Evolutionary conservation across 2,797 vertebrate genomes (phyloP).

Genomic region (Streptopelia turtur): DNA sequence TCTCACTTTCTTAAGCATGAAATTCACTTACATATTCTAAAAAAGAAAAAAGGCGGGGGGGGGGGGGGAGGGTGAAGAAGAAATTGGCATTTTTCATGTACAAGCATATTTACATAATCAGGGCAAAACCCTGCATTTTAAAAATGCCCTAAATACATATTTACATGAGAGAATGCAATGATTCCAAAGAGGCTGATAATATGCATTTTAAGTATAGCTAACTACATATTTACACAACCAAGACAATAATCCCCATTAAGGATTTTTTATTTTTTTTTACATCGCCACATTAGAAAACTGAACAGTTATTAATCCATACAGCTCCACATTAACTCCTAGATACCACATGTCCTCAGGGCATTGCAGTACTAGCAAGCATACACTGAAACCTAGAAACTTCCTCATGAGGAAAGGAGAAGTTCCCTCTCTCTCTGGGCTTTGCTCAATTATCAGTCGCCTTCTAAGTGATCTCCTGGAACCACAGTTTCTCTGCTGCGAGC

Average conservation of each 20-base stretch:
- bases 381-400: constrained; percentile 13
- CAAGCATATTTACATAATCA: constrained; percentile 52
- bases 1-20: constrained; percentile 46
- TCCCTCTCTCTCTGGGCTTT: constrained; percentile 11
- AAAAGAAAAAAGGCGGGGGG: background rate
- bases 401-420: constrained; percentile 4
- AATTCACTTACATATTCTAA: constrained; percentile 33
- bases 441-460: background rate
- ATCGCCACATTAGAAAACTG: constrained; percentile 19
- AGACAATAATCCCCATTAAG: constrained; percentile 58
- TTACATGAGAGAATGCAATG: constrained; percentile 59
- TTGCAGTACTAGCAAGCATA: background rate
- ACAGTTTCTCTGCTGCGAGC: background rate
- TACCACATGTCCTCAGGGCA: constrained; percentile 10
- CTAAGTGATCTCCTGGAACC: background rate
- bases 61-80: background rate
- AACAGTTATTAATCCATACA: constrained; percentile 49
- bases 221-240: constrained; percentile 63
- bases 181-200: constrained; percentile 54
- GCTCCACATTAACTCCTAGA: constrained; percentile 21
- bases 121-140: constrained; percentile 56
- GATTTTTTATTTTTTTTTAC: background rate
- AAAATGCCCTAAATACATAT: constrained; percentile 69
- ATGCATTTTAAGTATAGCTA: constrained; percentile 58
- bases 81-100: constrained; percentile 23